Evolutionary conservation across 92 coral and sea anemone genomes (phyloP).

Genomic region (Porites cylindrica): DNA sequence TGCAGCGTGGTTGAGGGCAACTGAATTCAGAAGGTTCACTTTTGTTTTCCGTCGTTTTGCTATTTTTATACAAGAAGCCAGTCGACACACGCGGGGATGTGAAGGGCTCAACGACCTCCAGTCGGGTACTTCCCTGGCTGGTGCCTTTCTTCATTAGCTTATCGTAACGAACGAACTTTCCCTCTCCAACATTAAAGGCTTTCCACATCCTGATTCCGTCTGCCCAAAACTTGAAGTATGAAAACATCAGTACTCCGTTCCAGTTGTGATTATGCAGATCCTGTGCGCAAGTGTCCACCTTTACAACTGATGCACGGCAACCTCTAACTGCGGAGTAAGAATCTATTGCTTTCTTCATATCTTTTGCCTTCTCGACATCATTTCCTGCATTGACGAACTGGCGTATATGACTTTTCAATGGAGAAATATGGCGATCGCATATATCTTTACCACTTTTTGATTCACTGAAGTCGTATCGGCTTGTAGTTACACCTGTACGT

Average conservation of each 20-base stretch:
- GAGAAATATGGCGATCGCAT: slow-evolving; percentile 37
- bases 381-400: slow-evolving; percentile 42
- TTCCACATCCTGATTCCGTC: slow-evolving; percentile 38
- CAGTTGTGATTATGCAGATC: slow-evolving; percentile 22
- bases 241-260: slow-evolving; percentile 32
- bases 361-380: slow-evolving; percentile 26
- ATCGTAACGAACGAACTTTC: slow-evolving; percentile 34
- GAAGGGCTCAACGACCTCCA: slow-evolving; percentile 2
- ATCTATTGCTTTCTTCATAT: slow-evolving; percentile 25
- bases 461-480: slow-evolving; percentile 18
- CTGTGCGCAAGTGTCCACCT: slow-evolving; percentile 5
- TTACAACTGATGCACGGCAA: slow-evolving; percentile 25
- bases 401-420: slow-evolving; percentile 25
- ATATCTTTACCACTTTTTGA: slow-evolving; percentile 36
- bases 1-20: slow-evolving; percentile 32
- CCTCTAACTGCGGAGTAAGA: slow-evolving; percentile 21
- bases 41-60: neutral
- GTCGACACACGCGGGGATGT: slow-evolving; percentile 25
- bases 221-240: slow-evolving; percentile 17
- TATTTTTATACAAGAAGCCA: too few relatives aligned
- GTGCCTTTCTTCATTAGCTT: slow-evolving; percentile 30
- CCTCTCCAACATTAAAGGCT: slow-evolving; percentile 21
- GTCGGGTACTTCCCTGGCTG: neutral
- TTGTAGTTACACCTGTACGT: slow-evolving; percentile 13
- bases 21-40: slow-evolving; percentile 7